Percentiles rank a stretch among this genome's conserved stretches.
Evolutionary conservation across 2,113 vertebrate genomes (phyloP).

Genomic region (Siniperca chuatsi): DNA sequence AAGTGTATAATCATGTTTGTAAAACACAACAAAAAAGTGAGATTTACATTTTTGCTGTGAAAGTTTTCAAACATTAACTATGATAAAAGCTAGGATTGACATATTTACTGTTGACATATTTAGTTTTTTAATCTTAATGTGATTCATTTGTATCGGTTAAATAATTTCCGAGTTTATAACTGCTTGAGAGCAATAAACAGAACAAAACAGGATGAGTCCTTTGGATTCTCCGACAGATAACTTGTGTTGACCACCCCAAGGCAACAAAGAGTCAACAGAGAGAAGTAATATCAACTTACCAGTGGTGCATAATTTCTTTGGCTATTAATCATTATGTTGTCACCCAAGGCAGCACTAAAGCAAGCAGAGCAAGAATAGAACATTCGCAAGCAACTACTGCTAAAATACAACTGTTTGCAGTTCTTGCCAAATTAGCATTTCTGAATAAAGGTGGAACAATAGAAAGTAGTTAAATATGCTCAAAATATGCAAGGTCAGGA

Average conservation of each 20-base stretch:
- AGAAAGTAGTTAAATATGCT: slow-evolving; percentile 43
- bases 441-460: slow-evolving; percentile 54
- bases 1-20: background rate
- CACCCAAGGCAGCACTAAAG: slow-evolving; percentile 43
- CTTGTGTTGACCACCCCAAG: background rate
- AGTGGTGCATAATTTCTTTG: slow-evolving; percentile 37
- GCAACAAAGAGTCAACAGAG: slow-evolving; percentile 40
- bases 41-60: slow-evolving; percentile 3
- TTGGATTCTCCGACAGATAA: slow-evolving; percentile 17
- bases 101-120: slow-evolving; percentile 3
- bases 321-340: slow-evolving; percentile 47
- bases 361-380: slow-evolving; percentile 31
- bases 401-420: slow-evolving; percentile 33
- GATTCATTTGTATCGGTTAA: background rate
- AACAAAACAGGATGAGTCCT: background rate
- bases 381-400: slow-evolving; percentile 10
- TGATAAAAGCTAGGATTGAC: background rate
- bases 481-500: slow-evolving; percentile 60
- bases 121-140: background rate
- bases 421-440: slow-evolving; percentile 57
- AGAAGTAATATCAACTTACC: slow-evolving; percentile 46
- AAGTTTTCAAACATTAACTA: background rate
- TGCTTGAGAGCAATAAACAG: background rate
- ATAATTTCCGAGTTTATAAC: background rate
- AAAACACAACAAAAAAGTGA: background rate